Evolutionary conservation across 2,797 vertebrate species (phyloP), one percentile per base, ranked within the genome.

Genomic region (Bradypodion ventrale): DNA sequence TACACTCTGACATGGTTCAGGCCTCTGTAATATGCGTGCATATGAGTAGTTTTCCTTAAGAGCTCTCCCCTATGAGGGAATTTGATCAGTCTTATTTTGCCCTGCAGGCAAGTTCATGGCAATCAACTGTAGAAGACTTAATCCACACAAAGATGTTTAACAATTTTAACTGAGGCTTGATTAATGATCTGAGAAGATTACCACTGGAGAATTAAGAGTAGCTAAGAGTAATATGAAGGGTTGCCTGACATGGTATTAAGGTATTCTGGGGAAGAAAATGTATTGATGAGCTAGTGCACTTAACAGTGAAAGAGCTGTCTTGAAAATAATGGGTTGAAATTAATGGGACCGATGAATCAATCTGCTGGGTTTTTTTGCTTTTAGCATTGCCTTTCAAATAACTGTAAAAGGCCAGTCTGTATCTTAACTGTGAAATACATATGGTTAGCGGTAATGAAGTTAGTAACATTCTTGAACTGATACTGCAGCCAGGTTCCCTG

Each of bases 101-200:
- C 73, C 73, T n/a, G 3, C 59, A 62, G 77, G 37, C 19, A n/a
- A 5, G 59, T 86, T 75, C 56, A 46, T 78, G 37, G 68, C 16
- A 84, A n/a, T 84, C 59, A 69, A n/a, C 68, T 62, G 21, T 44
- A 70, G 25, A 77, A 42, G 19, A 82, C 60, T 29, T 42, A 82
- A 72, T 69, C 16, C 74, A 63, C 32, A 52, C n/a, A 82, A 86
- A 82, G 8, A 40, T 46, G 49, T 72, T 52, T 70, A 76, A 82
- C 65, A 82, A 62, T 77, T 86, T 82, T 70, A 86, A 82, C 32
- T 46, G 32, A 42, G 44, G 27, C 42, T 49, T 82, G 37, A 63
- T 32, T 82, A 86, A 77, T 60, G 73, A 70, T 25, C 46, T 65
- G 13, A 69, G 49, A 80, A 46, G 42, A 77, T 82, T 63, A 69